These are phyloP conservation scores for Drosophila engyochracea DNA, from an alignment of 2,888 invertebrate species.

Conservation along the genomic window DNA sequence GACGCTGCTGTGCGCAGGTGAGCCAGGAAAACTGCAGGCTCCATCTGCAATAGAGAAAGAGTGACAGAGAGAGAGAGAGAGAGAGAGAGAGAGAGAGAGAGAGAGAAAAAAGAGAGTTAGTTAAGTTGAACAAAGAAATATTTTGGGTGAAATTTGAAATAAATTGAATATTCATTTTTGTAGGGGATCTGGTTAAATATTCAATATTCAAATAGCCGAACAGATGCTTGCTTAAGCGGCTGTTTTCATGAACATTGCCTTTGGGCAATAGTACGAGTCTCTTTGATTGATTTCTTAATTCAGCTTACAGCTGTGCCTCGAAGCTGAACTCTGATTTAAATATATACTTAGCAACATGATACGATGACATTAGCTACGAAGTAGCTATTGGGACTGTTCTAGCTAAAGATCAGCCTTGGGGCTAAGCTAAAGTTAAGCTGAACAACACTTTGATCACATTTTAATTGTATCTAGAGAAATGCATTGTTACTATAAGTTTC, in stretches of 20 bases:
- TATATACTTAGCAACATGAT: background rate
- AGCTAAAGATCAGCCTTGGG: background rate
- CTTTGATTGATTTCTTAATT: constrained; percentile 49
- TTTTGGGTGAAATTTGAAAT: constrained; percentile 44
- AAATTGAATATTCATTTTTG: constrained; percentile 49
- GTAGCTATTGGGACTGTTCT: background rate
- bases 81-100: background rate
- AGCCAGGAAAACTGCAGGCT: constrained; percentile 94
- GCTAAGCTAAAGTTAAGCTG: background rate
- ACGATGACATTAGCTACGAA: background rate
- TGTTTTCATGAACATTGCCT: constrained; percentile 16
- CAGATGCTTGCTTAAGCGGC: constrained; percentile 22
- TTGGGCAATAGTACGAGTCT: background rate
- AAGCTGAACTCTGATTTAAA: background rate
- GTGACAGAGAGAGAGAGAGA: background rate
- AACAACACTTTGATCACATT: background rate
- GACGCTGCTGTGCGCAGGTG: constrained; percentile 94
- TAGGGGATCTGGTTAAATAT: constrained; percentile 33
- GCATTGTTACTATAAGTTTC: background rate
- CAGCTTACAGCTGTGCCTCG: constrained; percentile 1
- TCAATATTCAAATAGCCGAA: constrained; percentile 30
- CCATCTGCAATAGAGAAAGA: constrained; percentile 73
- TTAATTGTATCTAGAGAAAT: background rate
- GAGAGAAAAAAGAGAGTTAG: constrained; percentile 15
- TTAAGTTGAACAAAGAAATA: constrained; percentile 19